Conservation (phyloP, 1,140 invertebrate genomes). For the Antheraea pernyi region DNA sequence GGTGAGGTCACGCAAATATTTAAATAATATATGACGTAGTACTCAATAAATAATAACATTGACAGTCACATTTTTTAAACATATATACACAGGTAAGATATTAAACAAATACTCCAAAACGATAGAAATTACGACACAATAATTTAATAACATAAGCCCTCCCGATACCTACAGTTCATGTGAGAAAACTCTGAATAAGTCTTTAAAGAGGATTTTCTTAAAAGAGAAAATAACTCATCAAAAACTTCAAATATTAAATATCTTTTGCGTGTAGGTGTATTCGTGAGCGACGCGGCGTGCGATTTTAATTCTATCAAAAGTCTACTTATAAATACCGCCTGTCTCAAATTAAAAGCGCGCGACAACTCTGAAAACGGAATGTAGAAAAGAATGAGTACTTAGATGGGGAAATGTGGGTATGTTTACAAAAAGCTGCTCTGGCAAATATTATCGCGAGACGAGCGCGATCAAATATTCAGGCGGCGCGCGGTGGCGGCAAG, state of each 20-base stretch:
- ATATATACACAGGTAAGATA: neutral
- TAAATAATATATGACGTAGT: neutral
- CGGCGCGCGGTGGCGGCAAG: conserved; percentile 57
- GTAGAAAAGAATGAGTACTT: conserved; percentile 61
- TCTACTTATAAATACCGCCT: conserved; percentile 67
- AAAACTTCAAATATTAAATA: conserved; percentile 70
- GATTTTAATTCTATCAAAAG: conserved; percentile 75
- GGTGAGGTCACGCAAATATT: neutral
- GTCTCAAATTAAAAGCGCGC: conserved; percentile 69
- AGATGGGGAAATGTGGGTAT: conserved; percentile 68
- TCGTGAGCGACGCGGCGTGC: conserved; percentile 57
- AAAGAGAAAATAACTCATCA: conserved; percentile 52
- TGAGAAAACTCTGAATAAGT: conserved; percentile 44
- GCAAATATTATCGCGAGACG: conserved; percentile 77
- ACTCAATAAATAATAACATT: neutral
- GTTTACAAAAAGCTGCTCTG: conserved; percentile 75
- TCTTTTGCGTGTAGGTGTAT: conserved; percentile 40
- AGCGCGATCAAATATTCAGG: conserved; percentile 78
- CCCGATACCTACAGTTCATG: conserved; percentile 22
- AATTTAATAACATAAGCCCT: conserved; percentile 26
- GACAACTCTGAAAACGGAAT: conserved; percentile 70
- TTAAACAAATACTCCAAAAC: neutral
- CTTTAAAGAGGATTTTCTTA: conserved; percentile 52
- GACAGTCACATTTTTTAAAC: too few species aligned
- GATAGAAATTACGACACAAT: neutral